Evolutionary conservation across 2,113 vertebrate genomes (phyloP), one percentile per base, ranked within the genome.

Genomic region (Silurus glanis): DNA sequence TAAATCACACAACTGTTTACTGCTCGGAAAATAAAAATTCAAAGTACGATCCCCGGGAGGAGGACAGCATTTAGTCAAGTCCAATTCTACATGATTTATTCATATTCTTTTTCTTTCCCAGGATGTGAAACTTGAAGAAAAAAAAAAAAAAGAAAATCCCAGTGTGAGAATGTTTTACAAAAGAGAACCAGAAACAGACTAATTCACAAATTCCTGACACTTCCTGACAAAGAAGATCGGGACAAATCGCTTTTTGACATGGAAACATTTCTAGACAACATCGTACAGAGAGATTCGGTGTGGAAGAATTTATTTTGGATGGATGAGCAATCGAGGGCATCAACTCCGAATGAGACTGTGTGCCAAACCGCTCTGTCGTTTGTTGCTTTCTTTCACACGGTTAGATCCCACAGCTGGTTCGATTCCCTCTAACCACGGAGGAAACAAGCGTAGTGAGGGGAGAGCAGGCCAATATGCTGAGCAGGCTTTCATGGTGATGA

Each of bases 401-500:
- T 51, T 61, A 51, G 66, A 85, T 85, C 83, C 83, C 78, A 67
- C 86, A 87, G 88, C 84, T 85, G 88, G 75, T 66, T 58, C 28
- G 84, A 49, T 64, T 80, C 78, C 23, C 61, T 81, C 51, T 6
- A 53, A 80, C 85, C 28, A 10, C 10, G 80, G 67, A 69, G 62
- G 85, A 87, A 87, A 25, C 75, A 86, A 86, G 80, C 83, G 86
- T 83, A 83, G 64, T 28, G 66, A 74, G 37, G 45, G 85, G 69
- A 88, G 66, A 89, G 67, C 76, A 84, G 37, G 88, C 88, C 82
- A 83, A 80, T 45, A 49, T 75, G 83, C 76, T 81, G 86, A 86
- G 83, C 72, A 90, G 84, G 69, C 87, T 86, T 87, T 81, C 28
- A 86, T 47, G n/a, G 87, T 67, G 78, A 83, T 86, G 84, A 86